Conservation (phyloP, 2,113 vertebrate species). For the Dolichotis patagonum region DNA sequence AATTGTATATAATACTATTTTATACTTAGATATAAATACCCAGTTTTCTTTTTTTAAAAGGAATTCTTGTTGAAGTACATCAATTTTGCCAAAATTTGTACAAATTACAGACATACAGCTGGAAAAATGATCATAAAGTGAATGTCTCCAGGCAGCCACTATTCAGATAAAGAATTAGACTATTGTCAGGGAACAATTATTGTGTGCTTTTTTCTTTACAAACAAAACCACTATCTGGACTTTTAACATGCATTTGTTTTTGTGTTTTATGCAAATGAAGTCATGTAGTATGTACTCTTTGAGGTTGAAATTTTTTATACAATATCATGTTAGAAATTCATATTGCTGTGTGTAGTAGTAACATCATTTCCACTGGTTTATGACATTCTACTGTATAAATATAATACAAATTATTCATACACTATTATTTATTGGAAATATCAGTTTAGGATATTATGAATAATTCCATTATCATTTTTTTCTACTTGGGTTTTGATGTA, state of each 20-base stretch:
- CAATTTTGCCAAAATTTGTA: neutral
- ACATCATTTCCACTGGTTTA: neutral
- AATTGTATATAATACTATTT: constrained; percentile 4
- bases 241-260: neutral
- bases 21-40: neutral
- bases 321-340: neutral
- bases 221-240: constrained; percentile 11
- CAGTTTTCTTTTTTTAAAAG: neutral
- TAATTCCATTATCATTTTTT: neutral
- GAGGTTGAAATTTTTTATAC: neutral
- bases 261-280: constrained; percentile 5
- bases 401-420: neutral
- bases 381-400: neutral
- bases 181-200: neutral
- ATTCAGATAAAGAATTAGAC: constrained; percentile 32
- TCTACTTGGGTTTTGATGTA: neutral
- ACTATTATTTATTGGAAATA: constrained; percentile 24
- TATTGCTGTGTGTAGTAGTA: neutral
- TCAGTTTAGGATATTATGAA: neutral
- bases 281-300: neutral
- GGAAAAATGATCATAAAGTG: neutral
- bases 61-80: constrained; percentile 1
- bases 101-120: neutral
- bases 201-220: neutral
- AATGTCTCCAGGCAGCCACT: neutral